These are phyloP conservation scores for Petromus typicus DNA, from an alignment of 2,113 vertebrate genomes.

Conservation along the genomic window DNA sequence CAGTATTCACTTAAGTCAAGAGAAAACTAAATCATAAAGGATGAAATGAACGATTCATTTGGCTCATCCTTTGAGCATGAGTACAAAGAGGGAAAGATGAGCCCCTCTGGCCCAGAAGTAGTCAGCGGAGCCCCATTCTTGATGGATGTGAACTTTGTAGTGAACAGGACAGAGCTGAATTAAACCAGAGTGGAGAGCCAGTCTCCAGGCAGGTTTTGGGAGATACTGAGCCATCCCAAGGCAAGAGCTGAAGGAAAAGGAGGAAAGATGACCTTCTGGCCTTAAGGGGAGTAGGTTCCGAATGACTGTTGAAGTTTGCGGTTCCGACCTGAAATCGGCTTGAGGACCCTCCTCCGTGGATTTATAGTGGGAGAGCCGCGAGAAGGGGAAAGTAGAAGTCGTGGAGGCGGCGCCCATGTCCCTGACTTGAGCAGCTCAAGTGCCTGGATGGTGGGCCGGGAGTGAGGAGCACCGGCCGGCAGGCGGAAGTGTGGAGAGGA, in stretches of 20 bases:
- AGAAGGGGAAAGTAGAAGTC: neutral
- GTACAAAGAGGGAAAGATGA: neutral
- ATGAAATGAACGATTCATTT: neutral
- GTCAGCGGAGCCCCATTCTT: neutral
- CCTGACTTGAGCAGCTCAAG: neutral
- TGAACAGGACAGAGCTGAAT: neutral
- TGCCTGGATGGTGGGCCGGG: neutral
- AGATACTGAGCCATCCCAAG: neutral
- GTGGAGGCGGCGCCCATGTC: neutral
- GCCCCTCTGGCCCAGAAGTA: neutral
- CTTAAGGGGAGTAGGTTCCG: too few species aligned
- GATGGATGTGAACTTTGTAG: neutral
- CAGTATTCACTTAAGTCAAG: neutral
- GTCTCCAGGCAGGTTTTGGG: neutral
- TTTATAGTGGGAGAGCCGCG: neutral
- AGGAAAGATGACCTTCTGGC: neutral
- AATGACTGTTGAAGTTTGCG: neutral
- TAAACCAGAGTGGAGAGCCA: neutral
- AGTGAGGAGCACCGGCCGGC: fast-evolving
- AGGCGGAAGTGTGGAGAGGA: neutral
- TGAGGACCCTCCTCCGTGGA: neutral
- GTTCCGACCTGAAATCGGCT: neutral
- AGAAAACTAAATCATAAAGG: constrained; percentile 34
- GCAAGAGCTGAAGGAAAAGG: neutral
- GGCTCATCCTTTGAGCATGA: neutral